Evolutionary conservation across 2,888 invertebrate species (phyloP).

Genomic region (Antitype chi): DNA sequence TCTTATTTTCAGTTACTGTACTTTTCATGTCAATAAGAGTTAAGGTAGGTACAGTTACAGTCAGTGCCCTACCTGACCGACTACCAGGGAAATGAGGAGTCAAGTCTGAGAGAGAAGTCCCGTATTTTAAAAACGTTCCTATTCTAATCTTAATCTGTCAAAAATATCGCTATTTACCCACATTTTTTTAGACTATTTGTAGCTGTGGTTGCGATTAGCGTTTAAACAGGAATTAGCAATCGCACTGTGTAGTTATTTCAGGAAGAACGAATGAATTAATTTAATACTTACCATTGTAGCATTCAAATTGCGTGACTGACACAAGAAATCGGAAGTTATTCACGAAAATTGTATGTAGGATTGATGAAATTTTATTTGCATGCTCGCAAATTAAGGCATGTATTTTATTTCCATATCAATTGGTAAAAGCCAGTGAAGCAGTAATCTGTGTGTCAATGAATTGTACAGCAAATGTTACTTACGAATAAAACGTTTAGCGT

Average conservation of each 20-base stretch:
- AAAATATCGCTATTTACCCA: neutral
- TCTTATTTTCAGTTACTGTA: neutral
- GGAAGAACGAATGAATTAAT: neutral
- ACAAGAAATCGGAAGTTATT: neutral
- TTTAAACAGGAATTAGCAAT: too few relatives aligned
- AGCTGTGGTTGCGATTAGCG: too few relatives aligned
- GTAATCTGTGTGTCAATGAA: neutral
- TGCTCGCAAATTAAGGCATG: neutral
- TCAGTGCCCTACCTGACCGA: neutral
- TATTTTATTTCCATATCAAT: neutral
- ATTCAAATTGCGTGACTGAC: slow-evolving; percentile 15
- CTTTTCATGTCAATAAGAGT: neutral
- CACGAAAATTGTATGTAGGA: neutral
- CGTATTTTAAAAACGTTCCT: neutral
- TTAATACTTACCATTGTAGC: neutral
- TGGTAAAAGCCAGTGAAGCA: neutral
- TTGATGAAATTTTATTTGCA: slow-evolving; percentile 5
- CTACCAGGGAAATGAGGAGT: neutral
- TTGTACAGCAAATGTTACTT: neutral
- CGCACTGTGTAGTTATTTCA: neutral
- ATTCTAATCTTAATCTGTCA: neutral
- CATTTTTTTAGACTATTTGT: neutral
- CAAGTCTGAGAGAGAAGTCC: neutral
- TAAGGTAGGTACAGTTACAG: neutral
- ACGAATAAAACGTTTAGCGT: neutral